Base-by-base conservation (phyloP, 92 coral and sea anemone species). In the Paragorgia papillata region DNA sequence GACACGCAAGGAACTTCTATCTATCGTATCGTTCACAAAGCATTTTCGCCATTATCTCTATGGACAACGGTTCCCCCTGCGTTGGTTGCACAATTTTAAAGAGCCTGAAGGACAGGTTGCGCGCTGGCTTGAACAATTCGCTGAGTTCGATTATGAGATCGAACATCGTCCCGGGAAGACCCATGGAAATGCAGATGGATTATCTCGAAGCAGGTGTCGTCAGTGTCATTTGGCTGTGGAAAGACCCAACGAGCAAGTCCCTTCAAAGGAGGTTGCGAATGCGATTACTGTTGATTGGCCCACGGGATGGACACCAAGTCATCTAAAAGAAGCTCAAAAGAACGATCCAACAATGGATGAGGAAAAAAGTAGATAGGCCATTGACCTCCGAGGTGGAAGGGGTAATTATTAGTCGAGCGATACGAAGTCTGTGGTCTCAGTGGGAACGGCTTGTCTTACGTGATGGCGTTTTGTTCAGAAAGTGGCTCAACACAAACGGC, bases 111-210 rank as follows among this genome's bases (percentile, higher is more conserved):
- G 73, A 7, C 73, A 65, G 27, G 53, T 65, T 50, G 50, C 50
- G 18, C n/a, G 21, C 6, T 65, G 24, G 50, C 9, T 12, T 7
- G 73, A 65, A 41, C 15, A 20, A 40, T 26, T 65, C 20, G 28
- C 15, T 15, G 54, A 17, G 13, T 65, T 28, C 20, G 54, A 65
- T 65, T 65, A 28, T 44, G 37, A 35, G 73, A 65, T 14, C n/a
- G n/a, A n/a, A n/a, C n/a, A n/a, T n/a, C n/a, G n/a, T n/a, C n/a
- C n/a, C n/a, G n/a, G n/a, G n/a, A 18, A 18, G 17, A 35, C 7
- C 20, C 73, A 65, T 41, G 25, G 27, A 43, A 65, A 65, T 65
- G 74, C 74, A 17, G 58, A 51, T 51, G 58, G 58, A 22, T 51
- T 51, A 22, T 51, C 58, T 22, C 20, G 58, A n/a, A n/a, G n/a